Base-by-base conservation (phyloP, 2,888 invertebrate species). In the Dione juno region DNA sequence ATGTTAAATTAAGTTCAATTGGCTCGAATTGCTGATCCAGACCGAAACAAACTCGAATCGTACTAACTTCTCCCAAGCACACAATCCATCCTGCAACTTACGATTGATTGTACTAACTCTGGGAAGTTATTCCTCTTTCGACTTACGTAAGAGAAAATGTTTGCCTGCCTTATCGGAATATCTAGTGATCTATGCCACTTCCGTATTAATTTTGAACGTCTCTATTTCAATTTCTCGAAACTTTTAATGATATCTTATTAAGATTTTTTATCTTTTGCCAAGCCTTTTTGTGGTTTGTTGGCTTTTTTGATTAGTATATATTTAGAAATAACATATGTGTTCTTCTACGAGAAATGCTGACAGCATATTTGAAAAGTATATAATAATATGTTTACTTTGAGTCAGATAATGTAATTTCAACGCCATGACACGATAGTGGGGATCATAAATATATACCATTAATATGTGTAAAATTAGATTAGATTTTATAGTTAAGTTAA, bases 41-140 rank as follows among this genome's bases (percentile, higher is more conserved):
- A 54, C 71, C 71, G 71, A 66, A 74, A 71, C 72, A 73, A 70
- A 75, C 76, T 76, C 72, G 71, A 76, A 70, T 71, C 73, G 66
- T 52, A 67, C 70, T 54, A 77, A 76, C 74, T 78, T 76, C 71
- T 72, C 74, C 61, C 66, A 69, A 67, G 72, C 69, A 71, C 66
- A 74, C 75, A 75, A 77, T 77, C 75, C 72, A 75, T 74, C 71
- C 72, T 70, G 73, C 73, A 72, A 77, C 71, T 78, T 75, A 50
- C 74, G 73, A 78, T 77, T 76, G 77, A 76, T 77, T 78, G 76
- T 78, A 74, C 75, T 76, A 78, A 78, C 77, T 76, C 53, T 58
- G 53, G 65, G 54, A 69, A 64, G 72, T 78, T 75, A 75, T 75
- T 75, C 74, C 71, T 70, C 74, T 78, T 74, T 71, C 76, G 63